Conservation (phyloP, 1,140 invertebrate species). For the Panulirus ornatus region DNA sequence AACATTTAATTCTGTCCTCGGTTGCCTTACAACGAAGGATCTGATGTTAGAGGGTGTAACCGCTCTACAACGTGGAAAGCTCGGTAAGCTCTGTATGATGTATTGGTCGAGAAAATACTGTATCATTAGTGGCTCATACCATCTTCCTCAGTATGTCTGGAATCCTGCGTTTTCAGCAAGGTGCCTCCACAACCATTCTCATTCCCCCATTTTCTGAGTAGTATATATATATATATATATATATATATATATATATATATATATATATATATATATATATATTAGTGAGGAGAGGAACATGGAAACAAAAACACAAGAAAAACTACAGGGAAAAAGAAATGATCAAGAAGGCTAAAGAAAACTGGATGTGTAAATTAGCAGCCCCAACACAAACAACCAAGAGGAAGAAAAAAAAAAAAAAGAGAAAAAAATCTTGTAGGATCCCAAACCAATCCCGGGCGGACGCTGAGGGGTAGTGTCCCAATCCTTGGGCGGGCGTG, state of each 20-base stretch:
- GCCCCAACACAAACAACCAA: background rate
- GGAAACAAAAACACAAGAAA: background rate
- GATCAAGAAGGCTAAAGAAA: background rate
- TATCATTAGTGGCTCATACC: too few species aligned
- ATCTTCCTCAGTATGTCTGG: too few species aligned
- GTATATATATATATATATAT: constrained; percentile 7
- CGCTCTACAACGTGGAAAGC: too few species aligned
- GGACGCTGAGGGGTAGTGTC: background rate
- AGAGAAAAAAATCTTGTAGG: background rate
- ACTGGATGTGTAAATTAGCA: background rate
- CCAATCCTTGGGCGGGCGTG: too few species aligned
- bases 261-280: background rate
- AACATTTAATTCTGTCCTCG: too few species aligned
- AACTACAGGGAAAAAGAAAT: background rate
- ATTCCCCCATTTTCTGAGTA: background rate
- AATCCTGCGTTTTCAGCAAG: too few species aligned
- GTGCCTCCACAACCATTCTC: background rate
- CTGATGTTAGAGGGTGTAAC: too few species aligned
- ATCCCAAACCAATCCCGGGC: too few species aligned
- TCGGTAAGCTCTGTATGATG: too few species aligned
- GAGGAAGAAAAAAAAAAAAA: background rate
- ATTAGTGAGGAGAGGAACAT: background rate
- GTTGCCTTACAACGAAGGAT: too few species aligned
- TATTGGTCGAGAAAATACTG: too few species aligned
- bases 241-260: background rate